Conservation (phyloP, 1,140 invertebrate species). For the Diuraphis noxia region DNA sequence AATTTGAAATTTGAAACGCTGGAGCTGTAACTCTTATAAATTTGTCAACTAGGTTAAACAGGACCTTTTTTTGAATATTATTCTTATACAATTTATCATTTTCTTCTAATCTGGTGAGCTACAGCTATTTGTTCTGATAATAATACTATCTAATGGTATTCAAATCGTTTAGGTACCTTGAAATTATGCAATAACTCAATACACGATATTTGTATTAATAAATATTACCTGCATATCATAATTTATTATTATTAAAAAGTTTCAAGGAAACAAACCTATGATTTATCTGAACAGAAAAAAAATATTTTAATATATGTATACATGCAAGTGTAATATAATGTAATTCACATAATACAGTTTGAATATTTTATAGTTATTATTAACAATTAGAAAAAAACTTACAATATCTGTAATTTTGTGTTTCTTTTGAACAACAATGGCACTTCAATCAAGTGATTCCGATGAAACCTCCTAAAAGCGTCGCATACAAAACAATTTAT, state of each 20-base stretch:
- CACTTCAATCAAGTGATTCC: slow-evolving; percentile 37
- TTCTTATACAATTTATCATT: background rate
- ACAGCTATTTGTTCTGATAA: background rate
- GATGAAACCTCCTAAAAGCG: slow-evolving; percentile 31
- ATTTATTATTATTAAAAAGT: background rate
- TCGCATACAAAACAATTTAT: background rate
- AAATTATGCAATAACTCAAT: background rate
- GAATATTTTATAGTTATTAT: background rate
- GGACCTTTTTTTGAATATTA: background rate
- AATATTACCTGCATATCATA: background rate
- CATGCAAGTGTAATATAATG: background rate
- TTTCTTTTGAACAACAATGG: slow-evolving; percentile 44
- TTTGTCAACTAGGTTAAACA: background rate
- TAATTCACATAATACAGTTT: background rate
- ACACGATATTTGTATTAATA: background rate
- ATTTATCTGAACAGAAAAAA: background rate
- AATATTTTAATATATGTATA: background rate
- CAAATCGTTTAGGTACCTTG: background rate
- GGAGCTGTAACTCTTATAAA: background rate
- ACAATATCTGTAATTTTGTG: slow-evolving; percentile 37
- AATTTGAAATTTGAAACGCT: background rate
- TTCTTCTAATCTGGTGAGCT: background rate
- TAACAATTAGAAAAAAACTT: background rate
- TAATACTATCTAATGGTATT: background rate
- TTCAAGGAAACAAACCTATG: background rate